Conservation (phyloP, 64 coral and sea anemone species). For the Actinia tenebrosa region DNA sequence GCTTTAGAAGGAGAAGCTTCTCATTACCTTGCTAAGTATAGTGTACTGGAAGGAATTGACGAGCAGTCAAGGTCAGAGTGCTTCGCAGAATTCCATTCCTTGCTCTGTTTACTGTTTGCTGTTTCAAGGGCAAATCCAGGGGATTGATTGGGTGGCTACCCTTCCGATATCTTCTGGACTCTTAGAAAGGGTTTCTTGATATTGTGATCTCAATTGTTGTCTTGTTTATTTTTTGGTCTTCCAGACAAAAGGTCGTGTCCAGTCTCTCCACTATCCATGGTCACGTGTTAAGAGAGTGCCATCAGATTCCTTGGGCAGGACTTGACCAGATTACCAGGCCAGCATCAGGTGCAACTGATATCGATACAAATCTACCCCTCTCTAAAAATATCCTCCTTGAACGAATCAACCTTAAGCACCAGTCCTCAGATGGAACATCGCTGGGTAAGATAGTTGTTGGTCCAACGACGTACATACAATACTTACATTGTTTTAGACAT, state of each 20-base stretch:
- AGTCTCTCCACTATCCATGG: conserved; percentile 83
- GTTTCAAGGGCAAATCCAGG: too few species aligned
- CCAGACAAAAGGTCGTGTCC: conserved; percentile 75
- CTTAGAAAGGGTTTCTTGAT: too few species aligned
- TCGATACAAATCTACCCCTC: conserved; percentile 26
- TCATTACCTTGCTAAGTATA: conserved; percentile 70
- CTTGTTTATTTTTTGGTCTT: background rate
- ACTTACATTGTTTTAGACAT: conserved; percentile 89
- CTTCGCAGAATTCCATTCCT: background rate
- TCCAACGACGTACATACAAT: conserved; percentile 84
- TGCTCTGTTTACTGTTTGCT: too few species aligned
- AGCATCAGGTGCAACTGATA: conserved; percentile 36
- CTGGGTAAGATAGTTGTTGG: conserved; percentile 77
- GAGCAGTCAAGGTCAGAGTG: conserved; percentile 5
- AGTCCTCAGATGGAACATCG: conserved; percentile 36
- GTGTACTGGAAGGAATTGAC: conserved; percentile 55
- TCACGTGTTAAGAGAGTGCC: conserved; percentile 83
- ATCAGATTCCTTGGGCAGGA: conserved; percentile 93
- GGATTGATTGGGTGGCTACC: too few species aligned
- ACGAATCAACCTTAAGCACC: conserved; percentile 72
- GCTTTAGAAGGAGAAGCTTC: conserved; percentile 78
- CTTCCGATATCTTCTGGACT: too few species aligned
- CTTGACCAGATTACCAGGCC: background rate
- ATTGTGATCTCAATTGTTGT: background rate
- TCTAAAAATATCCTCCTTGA: conserved; percentile 70